Evolutionary conservation across 1,140 invertebrate genomes (phyloP).

Genomic region (Drosophila albomicans): DNA sequence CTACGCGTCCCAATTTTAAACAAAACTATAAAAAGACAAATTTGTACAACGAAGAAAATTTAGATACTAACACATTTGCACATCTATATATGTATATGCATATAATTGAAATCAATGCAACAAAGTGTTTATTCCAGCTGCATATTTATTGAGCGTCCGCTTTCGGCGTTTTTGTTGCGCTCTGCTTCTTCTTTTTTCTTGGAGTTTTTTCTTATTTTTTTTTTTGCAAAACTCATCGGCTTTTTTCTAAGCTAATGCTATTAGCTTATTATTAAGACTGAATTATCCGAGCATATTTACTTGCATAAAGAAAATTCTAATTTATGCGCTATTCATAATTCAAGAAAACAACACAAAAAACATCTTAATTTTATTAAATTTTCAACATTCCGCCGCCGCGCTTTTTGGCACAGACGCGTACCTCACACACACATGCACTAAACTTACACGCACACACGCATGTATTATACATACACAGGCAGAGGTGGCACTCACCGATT

Average conservation of each 20-base stretch:
- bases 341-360: neutral
- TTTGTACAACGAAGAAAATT: slow-evolving; percentile 30
- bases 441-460: neutral
- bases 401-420: slow-evolving; percentile 52
- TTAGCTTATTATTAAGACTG: neutral
- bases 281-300: neutral
- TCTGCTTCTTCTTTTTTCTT: slow-evolving; percentile 44
- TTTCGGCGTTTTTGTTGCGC: slow-evolving; percentile 36
- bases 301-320: neutral
- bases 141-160: slow-evolving; percentile 47
- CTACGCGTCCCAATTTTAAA: slow-evolving; percentile 39
- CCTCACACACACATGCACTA: slow-evolving; percentile 10
- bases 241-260: neutral
- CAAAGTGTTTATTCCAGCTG: slow-evolving; percentile 15
- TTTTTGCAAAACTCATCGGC: slow-evolving; percentile 47
- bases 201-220: slow-evolving; percentile 14
- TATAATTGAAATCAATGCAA: neutral
- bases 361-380: slow-evolving; percentile 35
- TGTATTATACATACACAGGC: slow-evolving; percentile 19
- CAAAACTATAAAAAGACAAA: slow-evolving; percentile 29
- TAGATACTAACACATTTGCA: neutral
- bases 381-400: slow-evolving; percentile 43
- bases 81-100: neutral
- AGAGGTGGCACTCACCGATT: slow-evolving; percentile 45
- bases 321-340: neutral